Evolutionary conservation across 2,113 vertebrate species (phyloP), one percentile per base, ranked within the genome.

Genomic region (Morone chrysops): DNA sequence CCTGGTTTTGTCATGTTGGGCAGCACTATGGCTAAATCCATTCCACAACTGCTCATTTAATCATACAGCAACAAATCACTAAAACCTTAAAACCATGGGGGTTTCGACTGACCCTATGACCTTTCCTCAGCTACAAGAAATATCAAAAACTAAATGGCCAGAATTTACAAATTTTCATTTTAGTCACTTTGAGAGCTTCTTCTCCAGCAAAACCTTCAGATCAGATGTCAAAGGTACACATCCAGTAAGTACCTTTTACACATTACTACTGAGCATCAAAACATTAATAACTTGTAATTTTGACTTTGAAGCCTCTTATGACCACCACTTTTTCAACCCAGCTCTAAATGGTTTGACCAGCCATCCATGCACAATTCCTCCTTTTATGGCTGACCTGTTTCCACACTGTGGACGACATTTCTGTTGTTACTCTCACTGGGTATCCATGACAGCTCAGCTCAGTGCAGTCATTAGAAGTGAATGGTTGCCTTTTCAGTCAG

Each of bases 381-480:
- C 82, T 80, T 86, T 91, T 84, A 88, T 51, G 82, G 88, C 80
- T 51, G 84, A 72, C 31, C 60, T 48, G 51, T 17, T 63, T 77
- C 47, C 20, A 51, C 53, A 5, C 63, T 68, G 71, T 20, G 38
- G 51, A 74, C 45, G 67, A 85, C 67, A 50, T 80, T 60, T 75
- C 14, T 82, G 57, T 80, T 67, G 73, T 54, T 71, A 54, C 20
- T 72, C 75, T 82, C 84, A 5, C 67, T 71, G 63, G 20, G 84
- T 86, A 81, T 87, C 86, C 72, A 82, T 88, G 74, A 75, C 71
- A 81, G 81, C 87, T 81, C n/a, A 51, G 53, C 61, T 74, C 57
- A 70, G 38, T 75, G 62, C 68, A 22, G 65, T 71, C 67, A 73
- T 76, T 59, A 75, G 48, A 36, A 71, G 10, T 47, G 22, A 43